Evolutionary conservation across 1,140 invertebrate genomes (phyloP).

Genomic region (Ceratosolen fusciceps): DNA sequence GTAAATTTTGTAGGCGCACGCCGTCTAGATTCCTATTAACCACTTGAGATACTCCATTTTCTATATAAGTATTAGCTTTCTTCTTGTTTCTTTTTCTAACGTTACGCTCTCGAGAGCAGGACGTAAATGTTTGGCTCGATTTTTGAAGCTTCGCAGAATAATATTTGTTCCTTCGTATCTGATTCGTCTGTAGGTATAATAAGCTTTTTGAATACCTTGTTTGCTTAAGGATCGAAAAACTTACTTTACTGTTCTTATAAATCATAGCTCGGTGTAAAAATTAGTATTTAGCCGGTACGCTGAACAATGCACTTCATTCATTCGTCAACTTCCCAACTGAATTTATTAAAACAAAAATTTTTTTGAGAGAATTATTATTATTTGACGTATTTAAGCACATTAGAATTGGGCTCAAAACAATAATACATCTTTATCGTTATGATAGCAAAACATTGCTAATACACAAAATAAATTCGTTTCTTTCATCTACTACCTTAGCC

Average conservation of each 20-base stretch:
- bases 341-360: constrained; percentile 11
- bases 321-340: neutral
- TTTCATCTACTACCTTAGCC: too few species aligned
- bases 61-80: neutral
- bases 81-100: constrained; percentile 15
- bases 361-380: neutral
- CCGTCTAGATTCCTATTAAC: constrained; percentile 1
- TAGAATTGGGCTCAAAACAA: too few species aligned
- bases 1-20: neutral
- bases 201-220: constrained; percentile 17
- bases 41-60: constrained; percentile 17
- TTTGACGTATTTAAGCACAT: neutral
- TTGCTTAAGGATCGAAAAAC: constrained; percentile 11
- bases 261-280: constrained; percentile 15
- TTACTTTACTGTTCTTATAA: constrained; percentile 8
- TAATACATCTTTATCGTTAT: too few species aligned
- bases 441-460: too few species aligned
- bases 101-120: constrained; percentile 23
- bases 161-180: constrained; percentile 24
- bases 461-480: too few species aligned
- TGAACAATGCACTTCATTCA: constrained; percentile 15
- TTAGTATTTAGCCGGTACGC: constrained; percentile 1
- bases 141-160: constrained; percentile 21
- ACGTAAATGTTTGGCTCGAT: constrained; percentile 30
- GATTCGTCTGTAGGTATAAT: neutral